Evolutionary conservation across 2,888 invertebrate species (phyloP).

Genomic region (Thymelicus lineola): DNA sequence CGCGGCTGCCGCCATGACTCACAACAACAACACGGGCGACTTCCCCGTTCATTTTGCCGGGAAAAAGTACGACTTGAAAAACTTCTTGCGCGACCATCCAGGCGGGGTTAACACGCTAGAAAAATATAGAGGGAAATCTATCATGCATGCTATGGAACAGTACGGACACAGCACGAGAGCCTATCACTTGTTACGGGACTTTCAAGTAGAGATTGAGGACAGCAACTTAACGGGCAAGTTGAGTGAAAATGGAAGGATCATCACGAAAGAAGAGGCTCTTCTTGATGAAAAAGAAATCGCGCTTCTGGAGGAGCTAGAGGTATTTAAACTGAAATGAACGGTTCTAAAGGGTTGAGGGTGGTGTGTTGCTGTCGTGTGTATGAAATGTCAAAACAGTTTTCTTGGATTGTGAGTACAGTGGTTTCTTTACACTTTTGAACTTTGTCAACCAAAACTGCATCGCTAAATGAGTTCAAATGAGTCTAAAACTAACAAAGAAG

Average conservation of each 20-base stretch:
- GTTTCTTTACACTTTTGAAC: too few species aligned
- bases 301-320: slow-evolving; percentile 76
- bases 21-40: slow-evolving; percentile 43
- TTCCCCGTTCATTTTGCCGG: slow-evolving; percentile 73
- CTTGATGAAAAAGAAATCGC: slow-evolving; percentile 63
- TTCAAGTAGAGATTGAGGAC: slow-evolving; percentile 80
- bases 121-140: slow-evolving; percentile 81
- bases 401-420: not conserved
- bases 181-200: slow-evolving; percentile 87
- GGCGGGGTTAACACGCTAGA: slow-evolving; percentile 88
- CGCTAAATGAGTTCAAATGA: too few species aligned
- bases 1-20: slow-evolving; percentile 50
- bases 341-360: too few species aligned
- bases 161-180: slow-evolving; percentile 87
- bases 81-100: slow-evolving; percentile 89
- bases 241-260: slow-evolving; percentile 71
- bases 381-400: not conserved
- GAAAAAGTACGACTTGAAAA: slow-evolving; percentile 86
- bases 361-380: not conserved
- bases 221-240: slow-evolving; percentile 66
- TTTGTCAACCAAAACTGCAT: too few species aligned
- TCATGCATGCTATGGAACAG: slow-evolving; percentile 81
- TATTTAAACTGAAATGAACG: slow-evolving; percentile 43
- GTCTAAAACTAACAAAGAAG: too few species aligned
- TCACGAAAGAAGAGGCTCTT: slow-evolving; percentile 63